Conservation (phyloP, 1,140 invertebrate species). For the Drosophila bipectinata region DNA sequence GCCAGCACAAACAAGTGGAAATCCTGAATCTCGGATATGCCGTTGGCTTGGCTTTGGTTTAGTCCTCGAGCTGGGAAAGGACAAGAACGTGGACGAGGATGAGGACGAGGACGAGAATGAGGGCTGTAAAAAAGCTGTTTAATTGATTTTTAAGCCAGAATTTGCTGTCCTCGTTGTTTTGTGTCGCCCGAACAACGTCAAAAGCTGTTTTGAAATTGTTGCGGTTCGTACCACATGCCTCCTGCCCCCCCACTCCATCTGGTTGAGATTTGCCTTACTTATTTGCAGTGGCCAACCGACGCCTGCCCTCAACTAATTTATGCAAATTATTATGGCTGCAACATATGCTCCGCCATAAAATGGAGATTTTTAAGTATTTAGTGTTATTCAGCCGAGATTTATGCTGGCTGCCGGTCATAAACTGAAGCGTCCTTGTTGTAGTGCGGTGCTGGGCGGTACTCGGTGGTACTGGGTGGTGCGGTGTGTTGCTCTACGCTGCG, state of each 20-base stretch:
- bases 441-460: background rate
- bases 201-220: constrained; percentile 80
- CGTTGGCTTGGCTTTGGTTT: constrained; percentile 58
- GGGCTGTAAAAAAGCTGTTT: constrained; percentile 77
- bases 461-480: no score
- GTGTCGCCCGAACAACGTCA: constrained; percentile 74
- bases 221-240: constrained; percentile 37
- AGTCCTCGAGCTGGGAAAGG: constrained; percentile 3
- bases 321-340: constrained; percentile 81
- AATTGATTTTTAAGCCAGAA: constrained; percentile 83
- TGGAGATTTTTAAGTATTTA: constrained; percentile 82
- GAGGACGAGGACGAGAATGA: background rate
- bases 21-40: constrained; percentile 62
- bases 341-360: constrained; percentile 80
- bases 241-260: constrained; percentile 5
- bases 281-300: constrained; percentile 67
- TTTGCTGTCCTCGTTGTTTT: constrained; percentile 70
- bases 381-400: constrained; percentile 77
- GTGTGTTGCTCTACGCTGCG: no score
- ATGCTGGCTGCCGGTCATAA: constrained; percentile 64
- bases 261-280: constrained; percentile 60
- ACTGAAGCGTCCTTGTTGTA: constrained; percentile 41
- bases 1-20: constrained; percentile 32
- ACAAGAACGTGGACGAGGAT: background rate
- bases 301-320: constrained; percentile 72